Evolutionary conservation across 2,888 invertebrate species (phyloP).

Genomic region (Acanthoscelides obtectus): DNA sequence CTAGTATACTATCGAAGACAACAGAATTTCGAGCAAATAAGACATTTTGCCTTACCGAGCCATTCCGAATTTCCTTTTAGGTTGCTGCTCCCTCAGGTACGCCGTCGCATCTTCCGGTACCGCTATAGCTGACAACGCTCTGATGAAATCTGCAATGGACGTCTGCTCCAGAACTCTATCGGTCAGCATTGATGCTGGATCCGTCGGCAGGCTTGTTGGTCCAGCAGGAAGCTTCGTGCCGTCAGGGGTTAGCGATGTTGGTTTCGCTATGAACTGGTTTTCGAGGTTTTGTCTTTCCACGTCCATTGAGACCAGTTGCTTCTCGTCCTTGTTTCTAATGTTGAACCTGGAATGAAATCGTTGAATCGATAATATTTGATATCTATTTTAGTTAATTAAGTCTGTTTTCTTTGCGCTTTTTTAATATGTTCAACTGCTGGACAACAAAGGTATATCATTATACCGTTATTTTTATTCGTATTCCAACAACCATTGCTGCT

Average conservation of each 20-base stretch:
- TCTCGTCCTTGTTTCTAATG: background rate
- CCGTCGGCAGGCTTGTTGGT: background rate
- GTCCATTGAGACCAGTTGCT: conserved; percentile 19
- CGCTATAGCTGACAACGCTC: conserved; percentile 67
- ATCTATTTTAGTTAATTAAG: too few relatives aligned
- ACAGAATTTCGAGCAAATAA: background rate
- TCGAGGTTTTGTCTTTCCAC: conserved; percentile 34
- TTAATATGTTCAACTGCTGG: too few relatives aligned
- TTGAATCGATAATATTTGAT: too few relatives aligned
- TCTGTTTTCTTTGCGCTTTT: too few relatives aligned
- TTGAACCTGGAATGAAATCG: conserved; percentile 21
- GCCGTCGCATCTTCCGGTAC: conserved; percentile 25
- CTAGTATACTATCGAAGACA: too few relatives aligned
- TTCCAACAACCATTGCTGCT: too few relatives aligned
- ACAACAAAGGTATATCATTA: too few relatives aligned
- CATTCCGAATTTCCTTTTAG: conserved; percentile 53
- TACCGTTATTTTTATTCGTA: too few relatives aligned
- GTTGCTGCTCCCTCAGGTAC: conserved; percentile 19
- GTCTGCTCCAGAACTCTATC: conserved; percentile 68
- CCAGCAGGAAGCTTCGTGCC: background rate
- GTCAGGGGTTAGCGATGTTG: background rate
- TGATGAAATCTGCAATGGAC: conserved; percentile 74
- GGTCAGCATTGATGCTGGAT: background rate
- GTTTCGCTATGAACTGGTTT: background rate
- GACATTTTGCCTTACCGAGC: conserved; percentile 36